Evolutionary conservation across 2,797 vertebrate genomes (phyloP).

Genomic region (Parauchenoglanis punctatus): DNA sequence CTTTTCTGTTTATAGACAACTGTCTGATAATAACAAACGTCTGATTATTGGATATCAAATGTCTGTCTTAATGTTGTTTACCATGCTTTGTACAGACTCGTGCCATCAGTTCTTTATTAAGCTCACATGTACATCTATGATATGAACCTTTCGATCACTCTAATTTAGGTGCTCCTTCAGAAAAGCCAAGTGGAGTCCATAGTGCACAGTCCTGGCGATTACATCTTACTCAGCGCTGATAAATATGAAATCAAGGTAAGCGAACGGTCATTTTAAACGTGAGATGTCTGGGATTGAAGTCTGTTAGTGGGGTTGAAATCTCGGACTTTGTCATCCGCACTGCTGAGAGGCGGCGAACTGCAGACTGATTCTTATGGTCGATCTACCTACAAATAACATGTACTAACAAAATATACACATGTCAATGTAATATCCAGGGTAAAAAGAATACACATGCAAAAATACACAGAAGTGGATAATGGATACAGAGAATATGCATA

Average conservation of each 20-base stretch:
- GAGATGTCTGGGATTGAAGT: not conserved
- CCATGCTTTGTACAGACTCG: not conserved
- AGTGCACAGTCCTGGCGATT: constrained; percentile 94
- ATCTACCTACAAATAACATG: not conserved
- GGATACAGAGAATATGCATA: not conserved
- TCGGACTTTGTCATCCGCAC: not conserved
- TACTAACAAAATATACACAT: not conserved
- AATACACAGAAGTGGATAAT: not conserved
- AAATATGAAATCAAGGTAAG: constrained; percentile 99
- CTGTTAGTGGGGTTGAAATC: not conserved
- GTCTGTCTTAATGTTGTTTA: not conserved
- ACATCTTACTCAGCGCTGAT: constrained; percentile 95
- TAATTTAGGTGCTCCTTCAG: constrained; percentile 89
- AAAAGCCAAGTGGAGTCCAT: constrained; percentile 94
- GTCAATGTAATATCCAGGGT: not conserved
- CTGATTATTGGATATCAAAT: not conserved
- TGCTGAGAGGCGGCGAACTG: not conserved
- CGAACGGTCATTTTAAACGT: not conserved
- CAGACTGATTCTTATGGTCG: not conserved
- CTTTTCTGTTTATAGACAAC: not conserved
- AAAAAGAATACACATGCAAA: not conserved
- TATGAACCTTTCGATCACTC: not conserved
- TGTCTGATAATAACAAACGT: not conserved
- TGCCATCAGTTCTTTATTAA: not conserved
- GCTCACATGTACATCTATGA: not conserved